A percentile compares a stretch with the other conserved stretches of the same genome.
Conservation (phyloP, 1,140 invertebrate genomes). For the Zophobas morio region DNA sequence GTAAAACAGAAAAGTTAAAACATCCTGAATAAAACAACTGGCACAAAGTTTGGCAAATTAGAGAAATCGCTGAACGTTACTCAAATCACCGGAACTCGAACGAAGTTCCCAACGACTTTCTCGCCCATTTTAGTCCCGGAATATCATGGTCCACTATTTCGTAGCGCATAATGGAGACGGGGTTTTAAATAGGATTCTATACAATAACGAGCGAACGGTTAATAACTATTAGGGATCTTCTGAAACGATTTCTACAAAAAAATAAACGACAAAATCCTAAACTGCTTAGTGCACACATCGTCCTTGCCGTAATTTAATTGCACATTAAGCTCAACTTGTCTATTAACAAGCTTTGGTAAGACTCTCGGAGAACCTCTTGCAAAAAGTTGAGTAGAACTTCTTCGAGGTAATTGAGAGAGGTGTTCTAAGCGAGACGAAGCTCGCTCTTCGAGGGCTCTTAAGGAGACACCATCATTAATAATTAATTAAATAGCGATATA, state of each 20-base stretch:
- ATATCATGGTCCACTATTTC: conserved; percentile 36
- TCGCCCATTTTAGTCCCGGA: conserved; percentile 38
- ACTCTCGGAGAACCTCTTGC: neutral
- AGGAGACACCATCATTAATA: neutral
- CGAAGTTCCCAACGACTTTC: conserved; percentile 45
- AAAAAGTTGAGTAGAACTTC: neutral
- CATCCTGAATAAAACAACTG: conserved; percentile 52
- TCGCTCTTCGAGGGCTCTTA: neutral
- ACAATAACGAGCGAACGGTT: neutral
- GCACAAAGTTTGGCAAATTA: conserved; percentile 54
- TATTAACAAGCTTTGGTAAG: neutral
- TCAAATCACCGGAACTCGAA: conserved; percentile 49
- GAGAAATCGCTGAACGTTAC: conserved; percentile 54
- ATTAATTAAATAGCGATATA: too few relatives aligned
- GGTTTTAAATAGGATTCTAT: conserved; percentile 17
- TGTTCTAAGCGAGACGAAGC: neutral
- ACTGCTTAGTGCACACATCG: neutral
- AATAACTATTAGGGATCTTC: neutral
- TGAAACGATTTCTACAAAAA: neutral
- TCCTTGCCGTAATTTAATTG: neutral
- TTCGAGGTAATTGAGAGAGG: neutral
- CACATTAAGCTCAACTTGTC: conserved; percentile 1
- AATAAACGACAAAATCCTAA: neutral
- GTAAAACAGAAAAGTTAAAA: conserved; percentile 47
- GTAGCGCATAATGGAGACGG: conserved; percentile 17